Evolutionary conservation across 2,797 vertebrate genomes (phyloP).

Genomic region (Rhinophrynus dorsalis): DNA sequence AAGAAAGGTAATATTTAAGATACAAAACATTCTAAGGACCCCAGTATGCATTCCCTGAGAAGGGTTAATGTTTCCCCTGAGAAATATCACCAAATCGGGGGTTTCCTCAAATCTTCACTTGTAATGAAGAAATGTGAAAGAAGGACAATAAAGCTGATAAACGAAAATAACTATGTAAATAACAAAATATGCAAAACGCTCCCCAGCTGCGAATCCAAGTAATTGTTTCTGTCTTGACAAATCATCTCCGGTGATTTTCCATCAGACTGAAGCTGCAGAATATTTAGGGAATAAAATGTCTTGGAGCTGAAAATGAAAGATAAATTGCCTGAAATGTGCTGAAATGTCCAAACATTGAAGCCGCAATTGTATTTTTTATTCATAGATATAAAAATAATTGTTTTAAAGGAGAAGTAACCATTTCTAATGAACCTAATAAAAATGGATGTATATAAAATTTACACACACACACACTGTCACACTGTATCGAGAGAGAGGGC

Average conservation of each 20-base stretch:
- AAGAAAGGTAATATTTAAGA: no score
- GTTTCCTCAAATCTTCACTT: neutral
- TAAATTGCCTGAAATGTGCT: constrained; percentile 12
- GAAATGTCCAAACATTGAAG: constrained; percentile 29
- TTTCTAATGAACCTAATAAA: no score
- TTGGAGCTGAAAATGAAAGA: neutral
- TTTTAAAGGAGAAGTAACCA: no score
- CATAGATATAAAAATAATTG: no score
- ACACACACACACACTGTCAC: no score
- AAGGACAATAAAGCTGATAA: constrained; percentile 16
- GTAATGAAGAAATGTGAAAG: constrained; percentile 1
- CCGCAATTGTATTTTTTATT: neutral
- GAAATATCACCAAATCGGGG: no score
- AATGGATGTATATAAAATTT: no score
- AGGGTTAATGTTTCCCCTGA: neutral
- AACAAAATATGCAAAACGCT: constrained; percentile 19
- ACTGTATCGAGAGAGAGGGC: no score
- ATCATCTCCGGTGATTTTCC: constrained; percentile 7
- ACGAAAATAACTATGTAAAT: constrained; percentile 8
- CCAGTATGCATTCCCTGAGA: neutral
- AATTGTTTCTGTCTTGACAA: constrained; percentile 40
- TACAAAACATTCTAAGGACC: neutral
- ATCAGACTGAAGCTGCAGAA: neutral
- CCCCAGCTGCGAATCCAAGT: constrained; percentile 18
- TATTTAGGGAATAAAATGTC: constrained; percentile 4